Conservation (phyloP, 2,888 invertebrate genomes). For the Bhutanitis thaidina region DNA sequence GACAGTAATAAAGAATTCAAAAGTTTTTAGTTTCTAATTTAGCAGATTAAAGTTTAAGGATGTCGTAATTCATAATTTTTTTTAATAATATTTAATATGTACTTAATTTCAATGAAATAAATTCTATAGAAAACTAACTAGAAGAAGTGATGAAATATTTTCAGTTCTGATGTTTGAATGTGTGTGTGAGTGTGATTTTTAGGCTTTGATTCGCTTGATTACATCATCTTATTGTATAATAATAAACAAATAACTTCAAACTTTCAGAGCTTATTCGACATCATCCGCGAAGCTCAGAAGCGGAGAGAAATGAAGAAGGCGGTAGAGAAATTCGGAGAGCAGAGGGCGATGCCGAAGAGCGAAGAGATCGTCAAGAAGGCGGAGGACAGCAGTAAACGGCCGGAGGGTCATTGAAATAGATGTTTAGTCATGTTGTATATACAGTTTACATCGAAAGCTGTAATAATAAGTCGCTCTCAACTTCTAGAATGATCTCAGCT, state of each 20-base stretch:
- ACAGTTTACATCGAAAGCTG: constrained; percentile 1
- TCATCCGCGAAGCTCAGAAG: constrained; percentile 68
- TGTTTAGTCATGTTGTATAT: background rate
- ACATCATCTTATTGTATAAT: too few species aligned
- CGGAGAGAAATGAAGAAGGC: constrained; percentile 63
- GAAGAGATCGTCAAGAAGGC: constrained; percentile 55
- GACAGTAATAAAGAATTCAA: too few species aligned
- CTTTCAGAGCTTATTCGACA: constrained; percentile 64
- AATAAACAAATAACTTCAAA: background rate
- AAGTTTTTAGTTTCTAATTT: too few species aligned
- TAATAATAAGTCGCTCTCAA: constrained; percentile 10
- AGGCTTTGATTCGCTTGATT: too few species aligned
- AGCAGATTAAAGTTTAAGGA: too few species aligned
- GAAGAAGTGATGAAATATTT: too few species aligned
- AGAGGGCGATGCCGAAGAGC: constrained; percentile 42
- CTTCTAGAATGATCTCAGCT: background rate
- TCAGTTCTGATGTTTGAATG: too few species aligned
- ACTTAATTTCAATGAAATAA: too few species aligned
- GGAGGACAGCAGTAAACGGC: constrained; percentile 54
- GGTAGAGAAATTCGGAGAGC: constrained; percentile 40
- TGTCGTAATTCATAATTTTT: too few species aligned
- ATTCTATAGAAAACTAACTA: too few species aligned
- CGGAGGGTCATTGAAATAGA: constrained; percentile 53
- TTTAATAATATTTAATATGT: too few species aligned
- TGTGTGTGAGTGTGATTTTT: too few species aligned